These are phyloP conservation scores for Nesoenas mayeri DNA, from an alignment of 2,113 vertebrate genomes.

Conservation along the genomic window DNA sequence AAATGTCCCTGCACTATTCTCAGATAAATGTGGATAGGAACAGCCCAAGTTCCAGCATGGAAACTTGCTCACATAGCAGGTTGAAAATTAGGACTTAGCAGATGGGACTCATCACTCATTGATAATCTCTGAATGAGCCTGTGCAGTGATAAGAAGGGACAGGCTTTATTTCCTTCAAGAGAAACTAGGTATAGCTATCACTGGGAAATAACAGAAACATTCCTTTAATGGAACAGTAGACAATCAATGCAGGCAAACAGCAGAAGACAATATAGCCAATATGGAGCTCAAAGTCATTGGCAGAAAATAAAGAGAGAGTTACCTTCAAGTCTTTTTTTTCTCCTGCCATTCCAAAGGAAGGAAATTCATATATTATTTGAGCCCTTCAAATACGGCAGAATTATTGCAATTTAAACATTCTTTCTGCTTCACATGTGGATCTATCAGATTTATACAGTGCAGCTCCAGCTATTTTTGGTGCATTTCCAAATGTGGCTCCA, in stretches of 20 bases:
- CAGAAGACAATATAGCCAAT: background rate
- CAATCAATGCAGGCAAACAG: background rate
- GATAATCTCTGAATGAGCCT: background rate
- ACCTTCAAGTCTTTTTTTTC: background rate
- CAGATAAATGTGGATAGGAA: background rate
- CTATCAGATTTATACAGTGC: background rate
- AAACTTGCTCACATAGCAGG: background rate
- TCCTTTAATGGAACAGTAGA: background rate
- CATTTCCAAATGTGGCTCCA: background rate
- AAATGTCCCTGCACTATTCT: background rate
- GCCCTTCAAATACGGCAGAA: background rate
- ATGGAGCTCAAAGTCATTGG: background rate
- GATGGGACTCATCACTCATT: background rate
- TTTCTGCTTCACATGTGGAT: background rate
- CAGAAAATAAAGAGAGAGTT: background rate
- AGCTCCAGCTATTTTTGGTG: background rate
- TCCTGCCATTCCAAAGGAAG: background rate
- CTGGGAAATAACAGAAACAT: background rate
- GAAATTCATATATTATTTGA: background rate
- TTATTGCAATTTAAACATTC: background rate
- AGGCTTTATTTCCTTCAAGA: background rate
- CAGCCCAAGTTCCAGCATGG: fast-evolving
- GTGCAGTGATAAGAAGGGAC: background rate
- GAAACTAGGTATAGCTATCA: background rate
- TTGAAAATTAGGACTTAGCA: background rate